These are phyloP conservation scores for Escarpia spicata DNA, from an alignment of 2,888 invertebrate genomes.

Conservation along the genomic window DNA sequence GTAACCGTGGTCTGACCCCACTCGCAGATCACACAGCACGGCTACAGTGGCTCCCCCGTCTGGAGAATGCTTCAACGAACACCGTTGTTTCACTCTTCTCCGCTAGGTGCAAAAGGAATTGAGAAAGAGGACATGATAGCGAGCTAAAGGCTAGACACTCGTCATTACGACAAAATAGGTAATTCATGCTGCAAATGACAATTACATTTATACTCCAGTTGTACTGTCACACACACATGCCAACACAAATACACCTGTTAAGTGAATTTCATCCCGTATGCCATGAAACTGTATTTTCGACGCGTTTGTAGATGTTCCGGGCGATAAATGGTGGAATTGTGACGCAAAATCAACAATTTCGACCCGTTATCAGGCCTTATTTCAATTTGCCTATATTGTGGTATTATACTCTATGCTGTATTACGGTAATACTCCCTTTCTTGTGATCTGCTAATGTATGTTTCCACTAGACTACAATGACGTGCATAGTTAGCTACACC, in stretches of 20 bases:
- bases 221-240: not conserved
- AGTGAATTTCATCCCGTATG: not conserved
- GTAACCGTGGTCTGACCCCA: not conserved
- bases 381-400: no score
- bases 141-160: not conserved
- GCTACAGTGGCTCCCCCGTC: not conserved
- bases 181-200: not conserved
- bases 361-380: no score
- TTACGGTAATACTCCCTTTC: no score
- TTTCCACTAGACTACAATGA: no score
- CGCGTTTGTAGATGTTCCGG: not conserved
- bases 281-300: not conserved
- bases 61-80: not conserved
- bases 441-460: no score
- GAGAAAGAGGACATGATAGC: not conserved
- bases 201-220: not conserved
- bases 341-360: no score
- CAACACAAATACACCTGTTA: not conserved
- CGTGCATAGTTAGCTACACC: no score
- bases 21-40: no score
- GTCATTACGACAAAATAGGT: not conserved
- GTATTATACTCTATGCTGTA: no score
- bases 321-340: no score
- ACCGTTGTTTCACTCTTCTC: not conserved
- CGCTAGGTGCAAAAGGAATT: not conserved